phyloP scores from a whole-genome alignment of 2,113 vertebrate species.

The Rattus rattus region DNA sequence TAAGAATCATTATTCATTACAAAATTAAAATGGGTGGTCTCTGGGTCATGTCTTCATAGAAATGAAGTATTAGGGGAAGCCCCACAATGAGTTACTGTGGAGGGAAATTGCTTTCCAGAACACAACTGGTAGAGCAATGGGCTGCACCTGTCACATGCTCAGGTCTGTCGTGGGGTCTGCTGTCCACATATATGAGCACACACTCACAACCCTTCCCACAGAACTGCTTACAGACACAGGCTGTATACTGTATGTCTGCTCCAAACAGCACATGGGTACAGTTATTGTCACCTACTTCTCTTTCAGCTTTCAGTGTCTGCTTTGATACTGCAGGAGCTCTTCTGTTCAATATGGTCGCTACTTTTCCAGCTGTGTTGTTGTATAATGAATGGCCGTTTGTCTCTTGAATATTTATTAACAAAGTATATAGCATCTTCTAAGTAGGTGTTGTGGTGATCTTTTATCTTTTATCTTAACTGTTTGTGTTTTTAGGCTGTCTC shows the following conservation, averaged over 20 bases:
- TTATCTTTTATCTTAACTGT: not conserved
- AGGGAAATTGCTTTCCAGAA: not conserved
- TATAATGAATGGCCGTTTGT: not conserved
- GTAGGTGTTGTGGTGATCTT: not conserved
- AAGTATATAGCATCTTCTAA: not conserved
- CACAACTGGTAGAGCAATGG: not conserved
- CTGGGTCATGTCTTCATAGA: not conserved
- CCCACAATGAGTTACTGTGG: not conserved
- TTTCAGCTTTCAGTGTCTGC: slow-evolving; percentile 29
- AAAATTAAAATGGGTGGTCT: not conserved
- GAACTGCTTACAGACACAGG: not conserved
- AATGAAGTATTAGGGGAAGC: not conserved
- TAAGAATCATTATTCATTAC: not conserved
- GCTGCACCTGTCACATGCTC: not conserved
- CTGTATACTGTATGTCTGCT: not conserved
- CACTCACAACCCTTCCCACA: not conserved
- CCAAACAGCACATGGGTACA: not conserved
- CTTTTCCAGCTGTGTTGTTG: not conserved
- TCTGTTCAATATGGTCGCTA: not conserved
- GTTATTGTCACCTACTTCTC: not conserved
- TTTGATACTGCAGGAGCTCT: not conserved
- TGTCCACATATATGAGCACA: not conserved
- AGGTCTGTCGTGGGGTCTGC: no score
- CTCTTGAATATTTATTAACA: not conserved
- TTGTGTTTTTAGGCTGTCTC: slow-evolving; percentile 43